Percentiles rank a stretch among this genome's conserved stretches.
These are phyloP conservation scores for Masticophis lateralis DNA, from an alignment of 2,797 vertebrate species.

Conservation along the genomic window DNA sequence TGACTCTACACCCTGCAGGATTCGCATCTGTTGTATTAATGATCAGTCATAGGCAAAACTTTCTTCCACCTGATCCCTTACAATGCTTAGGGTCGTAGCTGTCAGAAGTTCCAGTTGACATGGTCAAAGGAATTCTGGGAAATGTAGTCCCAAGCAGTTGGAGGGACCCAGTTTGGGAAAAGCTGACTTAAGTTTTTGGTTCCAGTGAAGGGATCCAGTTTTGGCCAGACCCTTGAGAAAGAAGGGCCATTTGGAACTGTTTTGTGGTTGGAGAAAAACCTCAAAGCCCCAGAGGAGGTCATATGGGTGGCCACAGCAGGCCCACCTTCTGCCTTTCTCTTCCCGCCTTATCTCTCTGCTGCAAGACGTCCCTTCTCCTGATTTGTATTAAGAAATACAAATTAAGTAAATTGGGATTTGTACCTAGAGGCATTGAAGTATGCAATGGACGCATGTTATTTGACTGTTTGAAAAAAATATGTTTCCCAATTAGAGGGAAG, in stretches of 20 bases:
- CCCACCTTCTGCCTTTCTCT: background rate
- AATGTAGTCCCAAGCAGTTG: background rate
- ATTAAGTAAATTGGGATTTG: background rate
- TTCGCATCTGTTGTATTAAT: background rate
- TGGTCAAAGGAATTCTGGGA: background rate
- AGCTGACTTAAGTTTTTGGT: background rate
- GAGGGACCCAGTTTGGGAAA: background rate
- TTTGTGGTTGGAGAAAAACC: background rate
- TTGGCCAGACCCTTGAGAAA: background rate
- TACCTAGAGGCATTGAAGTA: background rate
- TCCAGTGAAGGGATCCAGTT: background rate
- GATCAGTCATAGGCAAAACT: background rate
- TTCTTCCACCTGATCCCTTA: background rate
- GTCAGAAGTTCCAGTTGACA: background rate
- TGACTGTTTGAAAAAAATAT: background rate
- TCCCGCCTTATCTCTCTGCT: background rate
- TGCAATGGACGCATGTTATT: background rate
- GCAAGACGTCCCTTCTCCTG: background rate
- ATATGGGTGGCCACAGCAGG: background rate
- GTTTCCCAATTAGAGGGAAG: background rate
- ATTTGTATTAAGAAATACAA: background rate
- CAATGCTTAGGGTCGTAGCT: background rate
- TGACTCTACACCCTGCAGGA: background rate
- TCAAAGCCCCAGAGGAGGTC: background rate
- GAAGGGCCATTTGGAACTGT: background rate